phyloP scores from a whole-genome alignment of 2,888 invertebrate species.

The Ormyrus pomaceus region DNA sequence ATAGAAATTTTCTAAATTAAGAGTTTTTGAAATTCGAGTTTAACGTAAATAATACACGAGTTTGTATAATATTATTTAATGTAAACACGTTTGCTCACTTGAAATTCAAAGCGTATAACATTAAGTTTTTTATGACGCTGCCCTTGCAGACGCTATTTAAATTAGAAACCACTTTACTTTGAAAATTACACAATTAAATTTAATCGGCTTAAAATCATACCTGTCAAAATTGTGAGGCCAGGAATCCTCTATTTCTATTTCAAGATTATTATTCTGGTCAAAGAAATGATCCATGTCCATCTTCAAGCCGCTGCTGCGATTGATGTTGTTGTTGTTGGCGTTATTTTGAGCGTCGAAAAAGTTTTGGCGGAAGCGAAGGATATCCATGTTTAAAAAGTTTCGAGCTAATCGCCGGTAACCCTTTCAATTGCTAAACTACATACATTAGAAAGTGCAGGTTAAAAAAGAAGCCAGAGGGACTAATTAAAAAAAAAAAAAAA shows the following conservation, averaged over 20 bases:
- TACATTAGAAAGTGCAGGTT: too few relatives aligned
- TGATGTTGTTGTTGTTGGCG: not conserved
- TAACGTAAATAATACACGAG: not conserved
- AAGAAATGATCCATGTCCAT: slow-evolving; percentile 51
- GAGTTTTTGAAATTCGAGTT: slow-evolving; percentile 9
- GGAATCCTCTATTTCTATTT: slow-evolving; percentile 43
- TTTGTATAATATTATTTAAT: not conserved
- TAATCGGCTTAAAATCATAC: slow-evolving; percentile 16
- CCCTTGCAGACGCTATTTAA: not conserved
- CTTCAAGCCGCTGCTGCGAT: slow-evolving; percentile 21
- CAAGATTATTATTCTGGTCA: slow-evolving; percentile 50
- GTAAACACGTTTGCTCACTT: slow-evolving; percentile 31
- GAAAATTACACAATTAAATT: not conserved
- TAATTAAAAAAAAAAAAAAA: too few relatives aligned
- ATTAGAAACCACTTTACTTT: not conserved
- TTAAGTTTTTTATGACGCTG: not conserved
- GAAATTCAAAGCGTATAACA: slow-evolving; percentile 22
- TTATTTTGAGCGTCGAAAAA: slow-evolving; percentile 43
- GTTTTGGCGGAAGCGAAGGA: slow-evolving; percentile 48
- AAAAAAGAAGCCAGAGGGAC: not conserved
- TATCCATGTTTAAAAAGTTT: slow-evolving; percentile 22
- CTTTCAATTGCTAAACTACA: slow-evolving; percentile 27
- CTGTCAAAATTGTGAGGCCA: slow-evolving; percentile 51
- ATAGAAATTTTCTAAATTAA: not conserved
- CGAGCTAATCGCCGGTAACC: slow-evolving; percentile 16